Conservation (phyloP, 2,113 vertebrate species). For the Uropsilus gracilis region DNA sequence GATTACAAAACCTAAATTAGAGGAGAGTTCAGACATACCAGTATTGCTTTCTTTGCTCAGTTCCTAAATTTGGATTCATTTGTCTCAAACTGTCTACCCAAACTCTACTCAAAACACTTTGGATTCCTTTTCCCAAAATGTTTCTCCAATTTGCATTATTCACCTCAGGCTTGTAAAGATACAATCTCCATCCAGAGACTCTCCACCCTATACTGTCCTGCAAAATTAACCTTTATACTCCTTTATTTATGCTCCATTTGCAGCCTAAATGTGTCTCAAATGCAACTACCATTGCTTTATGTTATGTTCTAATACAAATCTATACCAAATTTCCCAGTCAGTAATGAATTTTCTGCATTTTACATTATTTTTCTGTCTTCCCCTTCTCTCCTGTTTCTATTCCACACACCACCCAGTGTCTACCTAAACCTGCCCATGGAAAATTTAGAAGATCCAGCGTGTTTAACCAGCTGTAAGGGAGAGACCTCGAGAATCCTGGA, state of each 20-base stretch:
- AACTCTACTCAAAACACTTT: neutral
- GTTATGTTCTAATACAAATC: neutral
- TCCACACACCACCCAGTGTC: neutral
- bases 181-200: neutral
- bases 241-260: neutral
- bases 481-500: neutral
- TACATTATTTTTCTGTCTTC: neutral
- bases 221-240: neutral
- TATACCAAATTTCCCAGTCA: neutral
- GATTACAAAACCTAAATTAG: neutral
- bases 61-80: neutral
- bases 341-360: slow-evolving; percentile 9
- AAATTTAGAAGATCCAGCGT: neutral
- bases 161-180: neutral
- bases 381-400: neutral
- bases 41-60: neutral
- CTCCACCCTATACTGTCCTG: neutral
- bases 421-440: neutral
- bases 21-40: neutral
- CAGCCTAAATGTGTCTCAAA: neutral
- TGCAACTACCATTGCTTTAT: neutral
- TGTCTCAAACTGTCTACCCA: neutral
- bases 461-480: neutral
- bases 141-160: neutral
- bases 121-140: neutral